Evolutionary conservation across 2,113 vertebrate genomes (phyloP), one percentile per base, ranked within the genome.

Genomic region (Puma concolor): DNA sequence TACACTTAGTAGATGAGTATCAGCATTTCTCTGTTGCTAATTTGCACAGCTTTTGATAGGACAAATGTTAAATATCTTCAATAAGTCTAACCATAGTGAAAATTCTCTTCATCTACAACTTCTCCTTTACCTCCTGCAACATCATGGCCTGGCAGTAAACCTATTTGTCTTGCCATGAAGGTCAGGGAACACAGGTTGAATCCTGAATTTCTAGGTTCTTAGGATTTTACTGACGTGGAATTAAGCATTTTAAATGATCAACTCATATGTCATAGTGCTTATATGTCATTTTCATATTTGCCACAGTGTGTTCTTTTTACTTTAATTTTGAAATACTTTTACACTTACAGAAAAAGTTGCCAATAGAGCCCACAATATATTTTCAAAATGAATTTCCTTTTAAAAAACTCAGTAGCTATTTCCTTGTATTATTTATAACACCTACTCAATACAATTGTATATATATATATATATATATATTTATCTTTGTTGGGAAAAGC

Each of bases 251-350:
- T 10, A 86, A 84, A 80, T 80, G 41, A 48, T 80, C 19, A 66
- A 31, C 23, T 91, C 31, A 33, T 64, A 31, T 41, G 52, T 86
- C 38, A 16, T 13, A 48, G 63, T 80, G 31, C 23, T 50, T 4
- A 31, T 71, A 79, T 79, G 27, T 85, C 29, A 64, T 72, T 96
- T 96, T 91, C 25, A 33, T 72, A 69, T 94, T 91, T 76, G 25
- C 44, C 19, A 67, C 57, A 74, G 38, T 82, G 36, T 74, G 38
- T 41, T 63, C 71, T 72, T 87, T 83, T 60, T 33, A 41, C 54
- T 82, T 88, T 67, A 66, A 80, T 52, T 91, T 80, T 81, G 76
- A 91, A 86, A 92, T 94, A 87, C 74, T 54, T 87, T 91, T 94
- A 67, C 31, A 64, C 94, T 91, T 87, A 74, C 15, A 74, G 36